Evolutionary conservation across 2,888 invertebrate genomes (phyloP).

Genomic region (Blastobasis lacticolella): DNA sequence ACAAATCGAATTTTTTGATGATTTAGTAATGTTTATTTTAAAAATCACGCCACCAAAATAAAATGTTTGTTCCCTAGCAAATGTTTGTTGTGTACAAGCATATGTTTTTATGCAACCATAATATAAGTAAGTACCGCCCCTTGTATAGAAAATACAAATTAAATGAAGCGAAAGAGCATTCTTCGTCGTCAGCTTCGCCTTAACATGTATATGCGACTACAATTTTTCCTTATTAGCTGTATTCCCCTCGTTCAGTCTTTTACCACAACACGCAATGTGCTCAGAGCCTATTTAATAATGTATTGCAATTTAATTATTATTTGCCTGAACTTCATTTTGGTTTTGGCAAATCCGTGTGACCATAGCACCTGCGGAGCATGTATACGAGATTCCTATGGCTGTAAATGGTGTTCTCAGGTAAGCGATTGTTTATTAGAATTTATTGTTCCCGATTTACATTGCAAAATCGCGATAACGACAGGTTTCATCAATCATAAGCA

Average conservation of each 20-base stretch:
- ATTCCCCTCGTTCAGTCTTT: neutral
- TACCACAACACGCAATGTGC: neutral
- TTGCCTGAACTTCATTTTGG: conserved; percentile 2
- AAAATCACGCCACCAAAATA: too few relatives aligned
- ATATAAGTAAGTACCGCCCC: too few relatives aligned
- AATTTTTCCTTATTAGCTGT: neutral
- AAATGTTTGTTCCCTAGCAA: too few relatives aligned
- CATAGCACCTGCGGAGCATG: conserved; percentile 40
- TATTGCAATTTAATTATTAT: neutral
- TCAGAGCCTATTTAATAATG: neutral
- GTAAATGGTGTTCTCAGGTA: conserved; percentile 50
- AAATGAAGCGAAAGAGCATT: neutral
- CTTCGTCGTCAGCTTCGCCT: neutral
- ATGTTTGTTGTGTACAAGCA: too few relatives aligned
- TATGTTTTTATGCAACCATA: too few relatives aligned
- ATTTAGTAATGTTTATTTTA: too few relatives aligned
- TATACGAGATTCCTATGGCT: conserved; percentile 33
- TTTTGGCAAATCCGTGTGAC: conserved; percentile 21
- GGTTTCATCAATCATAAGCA: too few relatives aligned
- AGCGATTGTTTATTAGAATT: conserved; percentile 9
- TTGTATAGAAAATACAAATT: neutral
- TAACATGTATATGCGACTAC: neutral
- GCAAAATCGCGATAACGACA: too few relatives aligned
- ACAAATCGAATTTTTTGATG: too few relatives aligned
- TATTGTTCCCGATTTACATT: neutral